Evolutionary conservation across 2,888 invertebrate genomes (phyloP).

Genomic region (Sphinx pinastri): DNA sequence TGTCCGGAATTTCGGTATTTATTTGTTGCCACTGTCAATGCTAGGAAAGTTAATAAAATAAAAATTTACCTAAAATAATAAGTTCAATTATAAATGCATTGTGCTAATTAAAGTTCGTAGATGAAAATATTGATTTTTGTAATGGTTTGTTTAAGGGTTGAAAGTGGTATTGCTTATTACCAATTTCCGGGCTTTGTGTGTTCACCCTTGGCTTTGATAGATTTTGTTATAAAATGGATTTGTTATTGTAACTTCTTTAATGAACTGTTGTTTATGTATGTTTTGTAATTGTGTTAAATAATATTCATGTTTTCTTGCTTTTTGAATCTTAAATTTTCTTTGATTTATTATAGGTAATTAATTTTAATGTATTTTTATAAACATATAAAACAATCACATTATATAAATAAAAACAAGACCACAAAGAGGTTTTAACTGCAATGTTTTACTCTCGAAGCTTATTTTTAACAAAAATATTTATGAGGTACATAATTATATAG

Average conservation of each 20-base stretch:
- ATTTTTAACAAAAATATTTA: no score
- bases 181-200: neutral
- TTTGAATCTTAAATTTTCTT: neutral
- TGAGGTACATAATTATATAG: no score
- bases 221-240: neutral
- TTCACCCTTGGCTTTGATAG: neutral
- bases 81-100: neutral
- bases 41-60: neutral
- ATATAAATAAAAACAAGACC: neutral
- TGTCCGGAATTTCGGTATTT: neutral
- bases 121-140: conserved; percentile 13
- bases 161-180: conserved; percentile 6
- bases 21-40: neutral
- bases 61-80: neutral
- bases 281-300: neutral
- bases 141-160: conserved; percentile 20
- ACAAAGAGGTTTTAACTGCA: no score
- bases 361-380: neutral
- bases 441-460: no score
- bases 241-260: neutral
- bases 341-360: neutral
- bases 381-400: neutral
- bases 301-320: neutral
- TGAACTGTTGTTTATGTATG: neutral
- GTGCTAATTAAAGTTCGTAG: neutral